Evolutionary conservation across 2,113 vertebrate genomes (phyloP).

Genomic region (Emydura subglobosa): DNA sequence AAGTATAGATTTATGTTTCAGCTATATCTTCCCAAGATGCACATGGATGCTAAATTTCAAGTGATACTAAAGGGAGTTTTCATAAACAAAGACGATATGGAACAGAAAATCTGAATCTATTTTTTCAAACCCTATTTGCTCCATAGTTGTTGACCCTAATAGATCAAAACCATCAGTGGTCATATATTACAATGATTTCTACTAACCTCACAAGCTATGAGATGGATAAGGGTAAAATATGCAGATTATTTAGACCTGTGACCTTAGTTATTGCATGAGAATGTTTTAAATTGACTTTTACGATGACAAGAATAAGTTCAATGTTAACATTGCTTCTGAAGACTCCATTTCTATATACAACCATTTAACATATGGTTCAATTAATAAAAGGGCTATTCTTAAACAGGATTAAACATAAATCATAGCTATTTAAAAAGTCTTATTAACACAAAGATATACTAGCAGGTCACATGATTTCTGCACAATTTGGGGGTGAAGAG

Average conservation of each 20-base stretch:
- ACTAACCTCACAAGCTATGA: conserved; percentile 31
- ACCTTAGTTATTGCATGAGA: conserved; percentile 64
- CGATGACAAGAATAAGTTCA: conserved; percentile 59
- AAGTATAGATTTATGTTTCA: conserved; percentile 74
- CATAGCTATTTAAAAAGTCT: conserved; percentile 27
- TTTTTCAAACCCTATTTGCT: conserved; percentile 24
- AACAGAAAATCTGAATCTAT: not conserved
- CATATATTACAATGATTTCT: conserved; percentile 36
- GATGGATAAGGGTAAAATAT: conserved; percentile 67
- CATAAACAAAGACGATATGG: conserved; percentile 35
- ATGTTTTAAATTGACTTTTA: conserved; percentile 72
- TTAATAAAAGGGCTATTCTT: conserved; percentile 47
- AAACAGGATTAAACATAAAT: conserved; percentile 13
- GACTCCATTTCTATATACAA: conserved; percentile 27
- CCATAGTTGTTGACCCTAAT: conserved; percentile 26
- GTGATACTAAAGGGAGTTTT: conserved; percentile 67
- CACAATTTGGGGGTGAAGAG: conserved; percentile 55
- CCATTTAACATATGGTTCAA: conserved; percentile 53
- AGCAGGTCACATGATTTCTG: conserved; percentile 56
- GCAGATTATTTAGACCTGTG: conserved; percentile 66
- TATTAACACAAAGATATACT: not conserved
- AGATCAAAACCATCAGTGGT: conserved; percentile 34
- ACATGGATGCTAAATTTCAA: conserved; percentile 71
- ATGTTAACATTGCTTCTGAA: conserved; percentile 63
- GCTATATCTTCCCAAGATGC: conserved; percentile 67